Percentiles rank a stretch among this genome's conserved stretches.
Conservation (phyloP, 2,888 invertebrate species). For the Lysandra bellargus region DNA sequence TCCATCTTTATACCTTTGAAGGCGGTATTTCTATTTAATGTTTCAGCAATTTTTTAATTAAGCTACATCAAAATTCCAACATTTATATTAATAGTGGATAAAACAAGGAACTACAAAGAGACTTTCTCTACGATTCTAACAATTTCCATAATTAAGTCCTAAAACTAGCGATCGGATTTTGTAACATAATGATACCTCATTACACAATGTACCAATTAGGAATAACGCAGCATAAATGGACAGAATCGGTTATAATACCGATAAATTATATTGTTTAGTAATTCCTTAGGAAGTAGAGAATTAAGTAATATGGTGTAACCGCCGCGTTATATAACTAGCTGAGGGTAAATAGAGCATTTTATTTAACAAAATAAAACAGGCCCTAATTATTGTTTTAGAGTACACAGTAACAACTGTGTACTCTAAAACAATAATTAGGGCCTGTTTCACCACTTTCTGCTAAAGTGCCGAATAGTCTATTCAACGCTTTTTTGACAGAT, state of each 20-base stretch:
- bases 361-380: neutral
- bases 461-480: too few species aligned
- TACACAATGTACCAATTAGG: conserved; percentile 15
- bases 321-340: conserved; percentile 11
- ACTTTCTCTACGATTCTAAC: neutral
- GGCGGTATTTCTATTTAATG: neutral
- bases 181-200: conserved; percentile 14
- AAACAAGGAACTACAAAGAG: neutral
- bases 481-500: too few species aligned
- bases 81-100: neutral
- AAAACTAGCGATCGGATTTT: neutral
- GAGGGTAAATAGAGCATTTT: neutral
- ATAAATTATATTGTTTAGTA: conserved; percentile 29
- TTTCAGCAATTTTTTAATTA: neutral
- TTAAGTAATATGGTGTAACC: conserved; percentile 5
- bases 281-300: conserved; percentile 14
- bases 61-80: neutral
- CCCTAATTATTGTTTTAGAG: neutral
- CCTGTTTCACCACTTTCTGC: too few species aligned
- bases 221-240: conserved; percentile 9
- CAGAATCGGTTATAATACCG: conserved; percentile 22
- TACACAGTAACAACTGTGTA: neutral
- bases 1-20: too few species aligned
- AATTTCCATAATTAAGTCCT: neutral
- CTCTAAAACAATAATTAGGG: neutral